Evolutionary conservation across 2,888 invertebrate genomes (phyloP), one percentile per base, ranked within the genome.

Genomic region (Masnerella sp.): DNA sequence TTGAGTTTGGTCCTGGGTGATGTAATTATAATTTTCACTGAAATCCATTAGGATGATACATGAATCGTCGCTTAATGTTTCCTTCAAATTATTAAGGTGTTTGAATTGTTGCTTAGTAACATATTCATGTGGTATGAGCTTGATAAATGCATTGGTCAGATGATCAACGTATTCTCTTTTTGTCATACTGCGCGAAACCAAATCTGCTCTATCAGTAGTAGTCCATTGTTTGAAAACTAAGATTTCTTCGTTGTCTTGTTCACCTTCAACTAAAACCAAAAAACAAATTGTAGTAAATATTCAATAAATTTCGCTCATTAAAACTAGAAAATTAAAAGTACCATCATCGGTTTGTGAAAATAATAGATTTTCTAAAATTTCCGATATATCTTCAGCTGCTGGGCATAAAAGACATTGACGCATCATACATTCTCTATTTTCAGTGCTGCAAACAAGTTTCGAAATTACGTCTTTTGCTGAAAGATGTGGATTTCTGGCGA

Each of bases 1-100:
- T 51, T 68, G 65, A 2, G 28, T 12, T 42, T 68, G 58, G 30
- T 58, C 12, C 25, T 68, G 67, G 4, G 12, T 11, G 15, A 58
- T 68, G 11, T 47, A 68, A 17, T 32, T 25, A 15, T 51, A 58
- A 22, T 68, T 68, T 34, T 68, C 67, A 12, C 67, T 68, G 9
- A 58, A 58, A 12, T 68, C 52, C 38, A 68, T 34, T n/a, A 68
- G 32, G 3, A 68, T 17, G 4, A 68, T 42, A 30, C 51, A 58
- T 5, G 15, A 17, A 17, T 40, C 34, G 15, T 28, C 20, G 8
- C 1, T 12, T 8, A 67, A 22, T 14, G 40, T 32, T 15, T 67
- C 42, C 15, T 56, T 67, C 5, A 18, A 32, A 4, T 36, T 14
- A 2, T 11, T 20, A 8, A 51, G 12, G 22, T 51, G 34, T 18